Evolutionary conservation across 2,888 invertebrate genomes (phyloP).

Genomic region (Odontothrips loti): DNA sequence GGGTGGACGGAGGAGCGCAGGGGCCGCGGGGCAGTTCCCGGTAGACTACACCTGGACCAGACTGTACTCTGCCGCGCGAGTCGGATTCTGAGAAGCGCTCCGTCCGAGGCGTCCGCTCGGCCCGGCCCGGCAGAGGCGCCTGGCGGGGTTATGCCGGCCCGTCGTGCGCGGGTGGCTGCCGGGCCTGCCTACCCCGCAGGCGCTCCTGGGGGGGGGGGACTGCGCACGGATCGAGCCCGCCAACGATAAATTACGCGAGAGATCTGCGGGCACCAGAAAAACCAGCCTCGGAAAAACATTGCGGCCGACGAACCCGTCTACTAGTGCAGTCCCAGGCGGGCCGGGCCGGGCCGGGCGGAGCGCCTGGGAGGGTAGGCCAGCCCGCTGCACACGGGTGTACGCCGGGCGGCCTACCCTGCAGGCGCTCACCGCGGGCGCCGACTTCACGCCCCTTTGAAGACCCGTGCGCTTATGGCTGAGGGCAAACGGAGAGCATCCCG

Average conservation of each 20-base stretch:
- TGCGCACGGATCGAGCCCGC: no score
- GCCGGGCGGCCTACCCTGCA: neutral
- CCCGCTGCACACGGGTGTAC: neutral
- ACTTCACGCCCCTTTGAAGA: no score
- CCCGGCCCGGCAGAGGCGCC: neutral
- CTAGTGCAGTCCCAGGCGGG: neutral
- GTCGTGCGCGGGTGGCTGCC: neutral
- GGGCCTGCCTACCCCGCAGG: neutral
- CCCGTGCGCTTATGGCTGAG: no score
- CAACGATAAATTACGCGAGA: no score
- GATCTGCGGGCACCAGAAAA: no score
- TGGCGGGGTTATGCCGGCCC: neutral
- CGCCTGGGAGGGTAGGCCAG: neutral
- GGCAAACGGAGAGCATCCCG: no score
- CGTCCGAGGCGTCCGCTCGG: neutral
- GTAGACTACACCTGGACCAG: neutral
- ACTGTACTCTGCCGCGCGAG: constrained; percentile 21
- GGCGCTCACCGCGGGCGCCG: no score
- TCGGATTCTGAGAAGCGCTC: neutral
- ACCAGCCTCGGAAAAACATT: no score
- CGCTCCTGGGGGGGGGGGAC: neutral
- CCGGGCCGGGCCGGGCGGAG: neutral
- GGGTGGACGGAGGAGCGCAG: neutral
- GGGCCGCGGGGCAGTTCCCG: neutral
- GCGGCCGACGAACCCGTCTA: neutral